phyloP scores from a whole-genome alignment of 2,797 vertebrate genomes.

The Smutsia gigantea region DNA sequence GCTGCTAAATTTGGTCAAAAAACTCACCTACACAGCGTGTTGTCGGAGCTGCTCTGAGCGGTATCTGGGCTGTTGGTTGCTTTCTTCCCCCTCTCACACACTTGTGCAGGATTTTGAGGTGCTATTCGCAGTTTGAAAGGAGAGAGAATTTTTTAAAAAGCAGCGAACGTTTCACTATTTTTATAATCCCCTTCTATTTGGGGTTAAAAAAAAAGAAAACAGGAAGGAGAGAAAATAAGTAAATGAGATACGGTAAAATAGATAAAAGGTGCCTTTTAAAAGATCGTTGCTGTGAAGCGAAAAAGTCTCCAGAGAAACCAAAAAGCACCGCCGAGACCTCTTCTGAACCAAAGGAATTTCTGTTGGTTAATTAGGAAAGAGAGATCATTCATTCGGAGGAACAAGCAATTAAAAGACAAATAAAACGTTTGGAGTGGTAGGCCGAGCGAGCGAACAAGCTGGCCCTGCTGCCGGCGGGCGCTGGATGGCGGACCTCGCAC shows the following conservation, averaged over 20 bases:
- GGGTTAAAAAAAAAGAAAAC: constrained; percentile 73
- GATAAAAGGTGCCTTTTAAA: constrained; percentile 81
- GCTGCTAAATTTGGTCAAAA: constrained; percentile 93
- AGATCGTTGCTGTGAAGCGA: constrained; percentile 77
- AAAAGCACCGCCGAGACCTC: constrained; percentile 74
- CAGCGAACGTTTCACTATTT: constrained; percentile 78
- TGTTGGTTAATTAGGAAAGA: constrained; percentile 69
- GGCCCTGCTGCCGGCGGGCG: constrained; percentile 54
- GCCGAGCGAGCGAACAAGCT: constrained; percentile 19
- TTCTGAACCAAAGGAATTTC: constrained; percentile 77
- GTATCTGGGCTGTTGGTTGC: constrained; percentile 74
- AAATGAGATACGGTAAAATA: constrained; percentile 78
- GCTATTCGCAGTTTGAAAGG: constrained; percentile 79
- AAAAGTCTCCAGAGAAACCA: constrained; percentile 77
- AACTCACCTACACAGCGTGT: constrained; percentile 89
- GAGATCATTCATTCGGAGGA: constrained; percentile 77
- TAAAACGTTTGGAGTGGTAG: constrained; percentile 82
- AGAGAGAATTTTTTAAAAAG: constrained; percentile 77
- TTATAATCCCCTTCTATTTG: constrained; percentile 79
- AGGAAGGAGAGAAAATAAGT: constrained; percentile 83
- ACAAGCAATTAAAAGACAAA: constrained; percentile 81
- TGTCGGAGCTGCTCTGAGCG: constrained; percentile 84
- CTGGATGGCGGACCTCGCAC: constrained; percentile 54
- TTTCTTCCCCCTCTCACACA: constrained; percentile 75
- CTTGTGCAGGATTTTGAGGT: constrained; percentile 82